Conservation (phyloP, 2,888 invertebrate genomes). For the Margaritifera margaritifera region DNA sequence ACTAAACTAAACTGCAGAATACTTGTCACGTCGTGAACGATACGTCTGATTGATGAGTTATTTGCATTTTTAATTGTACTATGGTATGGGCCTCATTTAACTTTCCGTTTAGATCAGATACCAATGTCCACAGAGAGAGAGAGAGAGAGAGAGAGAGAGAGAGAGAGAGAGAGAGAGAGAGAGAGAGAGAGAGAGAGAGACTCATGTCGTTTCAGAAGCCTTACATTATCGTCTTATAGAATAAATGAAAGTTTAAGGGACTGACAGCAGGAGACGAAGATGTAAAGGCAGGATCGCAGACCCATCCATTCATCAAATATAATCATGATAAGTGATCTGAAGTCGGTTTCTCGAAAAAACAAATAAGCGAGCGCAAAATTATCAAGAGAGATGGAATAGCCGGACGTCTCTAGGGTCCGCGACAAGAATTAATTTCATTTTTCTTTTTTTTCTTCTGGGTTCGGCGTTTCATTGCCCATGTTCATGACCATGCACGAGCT, state of each 20-base stretch:
- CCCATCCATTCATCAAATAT: neutral
- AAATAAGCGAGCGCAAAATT: neutral
- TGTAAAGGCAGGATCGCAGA: slow-evolving; percentile 3
- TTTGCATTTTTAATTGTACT: too few relatives aligned
- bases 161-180: slow-evolving; percentile 1
- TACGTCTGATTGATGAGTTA: too few relatives aligned
- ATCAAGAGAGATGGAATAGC: neutral
- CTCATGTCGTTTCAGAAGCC: too few relatives aligned
- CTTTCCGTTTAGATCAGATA: neutral
- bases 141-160: slow-evolving; percentile 3
- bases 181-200: neutral
- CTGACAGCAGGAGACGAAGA: neutral
- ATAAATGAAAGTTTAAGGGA: neutral
- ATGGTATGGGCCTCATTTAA: neutral
- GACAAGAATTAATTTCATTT: neutral
- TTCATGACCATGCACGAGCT: too few relatives aligned
- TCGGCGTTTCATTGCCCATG: too few relatives aligned
- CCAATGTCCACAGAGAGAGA: neutral
- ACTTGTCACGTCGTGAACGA: too few relatives aligned
- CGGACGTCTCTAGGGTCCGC: neutral
- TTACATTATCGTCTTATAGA: neutral
- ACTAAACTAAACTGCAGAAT: too few relatives aligned
- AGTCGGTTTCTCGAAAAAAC: too few relatives aligned
- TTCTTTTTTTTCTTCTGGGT: too few relatives aligned
- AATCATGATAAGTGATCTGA: neutral